phyloP scores from a whole-genome alignment of 1,140 invertebrate species.

The Drosophila funebris region DNA sequence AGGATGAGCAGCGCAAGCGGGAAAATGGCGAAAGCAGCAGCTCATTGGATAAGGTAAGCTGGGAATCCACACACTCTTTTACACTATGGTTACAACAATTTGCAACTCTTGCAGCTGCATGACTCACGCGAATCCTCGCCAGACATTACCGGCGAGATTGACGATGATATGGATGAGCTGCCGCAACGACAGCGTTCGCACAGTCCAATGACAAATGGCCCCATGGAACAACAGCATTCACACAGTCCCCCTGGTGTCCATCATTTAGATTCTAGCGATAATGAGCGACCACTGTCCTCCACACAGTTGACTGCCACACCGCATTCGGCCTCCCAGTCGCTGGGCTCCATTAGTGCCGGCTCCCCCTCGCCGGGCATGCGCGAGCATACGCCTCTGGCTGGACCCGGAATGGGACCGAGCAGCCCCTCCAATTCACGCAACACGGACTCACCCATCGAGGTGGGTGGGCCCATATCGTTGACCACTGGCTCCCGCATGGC shows the following conservation, averaged over 20 bases:
- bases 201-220: conserved; percentile 65
- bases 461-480: conserved; percentile 82
- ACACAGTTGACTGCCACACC: conserved; percentile 74
- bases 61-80: too few species aligned
- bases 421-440: conserved; percentile 77
- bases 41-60: conserved; percentile 84
- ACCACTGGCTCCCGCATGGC: conserved; percentile 65
- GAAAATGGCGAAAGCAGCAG: conserved; percentile 88
- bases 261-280: conserved; percentile 75
- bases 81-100: neutral
- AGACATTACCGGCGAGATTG: conserved; percentile 82
- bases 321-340: conserved; percentile 79
- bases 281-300: conserved; percentile 79
- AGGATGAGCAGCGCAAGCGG: conserved; percentile 94
- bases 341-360: conserved; percentile 82
- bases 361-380: conserved; percentile 79
- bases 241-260: conserved; percentile 65
- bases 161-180: conserved; percentile 77
- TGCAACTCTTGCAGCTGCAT: conserved; percentile 49
- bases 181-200: conserved; percentile 72
- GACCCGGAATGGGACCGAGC: conserved; percentile 50
- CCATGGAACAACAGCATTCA: conserved; percentile 64
- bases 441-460: conserved; percentile 83
- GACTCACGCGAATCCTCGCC: conserved; percentile 83
- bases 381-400: conserved; percentile 63